A percentile compares a stretch with the other conserved stretches of the same genome.
Evolutionary conservation across 2,888 invertebrate genomes (phyloP).

Genomic region (Pachydiplax longipennis): DNA sequence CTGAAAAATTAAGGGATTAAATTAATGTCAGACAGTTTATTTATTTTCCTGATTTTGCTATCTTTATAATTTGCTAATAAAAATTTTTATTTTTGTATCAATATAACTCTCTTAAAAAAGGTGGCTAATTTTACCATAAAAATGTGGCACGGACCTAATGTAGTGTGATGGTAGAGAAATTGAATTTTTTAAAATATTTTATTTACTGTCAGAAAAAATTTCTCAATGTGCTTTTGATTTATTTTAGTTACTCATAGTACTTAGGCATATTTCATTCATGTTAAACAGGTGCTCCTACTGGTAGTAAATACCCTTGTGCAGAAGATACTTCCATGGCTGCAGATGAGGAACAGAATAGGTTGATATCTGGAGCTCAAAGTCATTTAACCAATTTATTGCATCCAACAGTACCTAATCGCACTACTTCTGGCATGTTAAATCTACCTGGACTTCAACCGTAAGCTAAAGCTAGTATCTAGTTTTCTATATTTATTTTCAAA

Average conservation of each 20-base stretch:
- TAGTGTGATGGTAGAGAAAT: no score
- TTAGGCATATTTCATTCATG: not conserved
- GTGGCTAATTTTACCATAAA: no score
- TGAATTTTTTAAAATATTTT: no score
- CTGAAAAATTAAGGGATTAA: no score
- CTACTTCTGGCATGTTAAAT: not conserved
- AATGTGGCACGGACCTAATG: no score
- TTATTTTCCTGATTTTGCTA: not conserved
- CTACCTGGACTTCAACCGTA: constrained; percentile 35
- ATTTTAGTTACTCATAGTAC: not conserved
- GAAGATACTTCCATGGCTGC: not conserved
- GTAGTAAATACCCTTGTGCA: not conserved
- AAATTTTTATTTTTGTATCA: not conserved
- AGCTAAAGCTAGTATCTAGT: not conserved
- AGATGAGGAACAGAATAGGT: not conserved
- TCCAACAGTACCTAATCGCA: not conserved
- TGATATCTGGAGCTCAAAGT: not conserved
- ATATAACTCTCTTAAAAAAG: no score
- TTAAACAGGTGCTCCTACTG: not conserved
- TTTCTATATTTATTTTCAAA: not conserved
- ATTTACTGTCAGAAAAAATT: no score
- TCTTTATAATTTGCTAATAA: not conserved
- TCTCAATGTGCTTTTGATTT: not conserved
- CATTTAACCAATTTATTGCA: not conserved
- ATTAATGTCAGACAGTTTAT: not conserved